These are phyloP conservation scores for Galemys pyrenaicus DNA, from an alignment of 2,113 vertebrate genomes.

Conservation along the genomic window DNA sequence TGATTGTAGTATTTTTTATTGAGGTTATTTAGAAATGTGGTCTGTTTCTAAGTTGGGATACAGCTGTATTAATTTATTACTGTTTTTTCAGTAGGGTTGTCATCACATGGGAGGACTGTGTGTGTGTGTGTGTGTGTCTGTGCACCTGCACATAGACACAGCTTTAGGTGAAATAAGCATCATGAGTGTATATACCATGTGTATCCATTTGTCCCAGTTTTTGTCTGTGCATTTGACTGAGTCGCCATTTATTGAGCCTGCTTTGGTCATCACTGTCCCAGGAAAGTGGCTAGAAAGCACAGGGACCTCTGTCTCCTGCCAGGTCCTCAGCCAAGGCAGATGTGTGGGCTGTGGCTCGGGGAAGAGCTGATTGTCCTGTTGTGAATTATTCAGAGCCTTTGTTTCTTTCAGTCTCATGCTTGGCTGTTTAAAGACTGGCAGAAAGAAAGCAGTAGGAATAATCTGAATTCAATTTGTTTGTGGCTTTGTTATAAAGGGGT, in stretches of 20 bases:
- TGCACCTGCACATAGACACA: no score
- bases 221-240: neutral
- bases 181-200: no score
- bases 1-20: no score
- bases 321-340: neutral
- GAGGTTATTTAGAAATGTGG: no score
- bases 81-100: neutral
- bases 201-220: neutral
- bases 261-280: neutral
- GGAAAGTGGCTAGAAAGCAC: neutral
- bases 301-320: rapidly evolving
- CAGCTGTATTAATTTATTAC: neutral
- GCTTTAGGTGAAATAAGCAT: neutral
- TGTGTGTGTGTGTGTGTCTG: neutral
- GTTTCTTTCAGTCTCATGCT: neutral
- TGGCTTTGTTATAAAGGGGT: neutral
- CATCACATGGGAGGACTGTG: neutral
- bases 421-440: neutral
- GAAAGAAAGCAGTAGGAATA: neutral
- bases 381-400: constrained; percentile 29
- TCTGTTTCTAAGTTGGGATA: neutral
- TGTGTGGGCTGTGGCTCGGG: neutral
- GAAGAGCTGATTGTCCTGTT: neutral
- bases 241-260: neutral
- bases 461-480: neutral